phyloP scores from a whole-genome alignment of 2,888 invertebrate genomes.

The Plebejus argus region DNA sequence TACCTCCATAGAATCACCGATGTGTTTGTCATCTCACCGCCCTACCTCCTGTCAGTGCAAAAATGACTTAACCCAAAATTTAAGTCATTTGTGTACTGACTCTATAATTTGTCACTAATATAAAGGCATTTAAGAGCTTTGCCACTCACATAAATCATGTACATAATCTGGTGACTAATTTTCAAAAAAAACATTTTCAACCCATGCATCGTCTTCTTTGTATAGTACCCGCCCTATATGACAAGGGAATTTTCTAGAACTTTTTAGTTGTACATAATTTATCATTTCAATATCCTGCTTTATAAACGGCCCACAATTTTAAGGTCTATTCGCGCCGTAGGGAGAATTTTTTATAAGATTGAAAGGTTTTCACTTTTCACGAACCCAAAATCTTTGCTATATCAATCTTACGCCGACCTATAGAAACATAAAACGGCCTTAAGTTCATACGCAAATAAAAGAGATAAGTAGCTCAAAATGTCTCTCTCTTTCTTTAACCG shows the following conservation, averaged over 20 bases:
- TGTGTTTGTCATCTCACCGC: slow-evolving; percentile 49
- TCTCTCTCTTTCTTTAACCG: too few species aligned
- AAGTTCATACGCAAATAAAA: too few species aligned
- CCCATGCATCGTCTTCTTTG: neutral
- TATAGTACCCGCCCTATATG: slow-evolving; percentile 25
- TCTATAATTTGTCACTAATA: slow-evolving; percentile 9
- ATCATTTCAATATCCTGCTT: slow-evolving; percentile 11
- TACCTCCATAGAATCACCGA: slow-evolving; percentile 46
- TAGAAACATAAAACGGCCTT: too few species aligned
- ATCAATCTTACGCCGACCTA: too few species aligned
- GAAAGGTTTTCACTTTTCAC: too few species aligned
- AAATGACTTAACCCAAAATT: neutral
- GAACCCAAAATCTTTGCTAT: too few species aligned
- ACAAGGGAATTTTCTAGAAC: slow-evolving; percentile 23
- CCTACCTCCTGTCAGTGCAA: slow-evolving; percentile 39
- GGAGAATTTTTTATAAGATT: neutral
- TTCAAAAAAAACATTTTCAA: neutral
- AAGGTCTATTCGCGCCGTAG: neutral
- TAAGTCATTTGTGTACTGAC: neutral
- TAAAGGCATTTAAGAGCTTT: slow-evolving; percentile 1
- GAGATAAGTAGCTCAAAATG: too few species aligned
- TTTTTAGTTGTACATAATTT: neutral
- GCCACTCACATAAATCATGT: neutral
- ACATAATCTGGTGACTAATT: slow-evolving; percentile 28
- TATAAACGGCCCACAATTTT: neutral